Base-by-base conservation (phyloP, 2,888 invertebrate genomes). In the Dolichomitus sp. region DNA sequence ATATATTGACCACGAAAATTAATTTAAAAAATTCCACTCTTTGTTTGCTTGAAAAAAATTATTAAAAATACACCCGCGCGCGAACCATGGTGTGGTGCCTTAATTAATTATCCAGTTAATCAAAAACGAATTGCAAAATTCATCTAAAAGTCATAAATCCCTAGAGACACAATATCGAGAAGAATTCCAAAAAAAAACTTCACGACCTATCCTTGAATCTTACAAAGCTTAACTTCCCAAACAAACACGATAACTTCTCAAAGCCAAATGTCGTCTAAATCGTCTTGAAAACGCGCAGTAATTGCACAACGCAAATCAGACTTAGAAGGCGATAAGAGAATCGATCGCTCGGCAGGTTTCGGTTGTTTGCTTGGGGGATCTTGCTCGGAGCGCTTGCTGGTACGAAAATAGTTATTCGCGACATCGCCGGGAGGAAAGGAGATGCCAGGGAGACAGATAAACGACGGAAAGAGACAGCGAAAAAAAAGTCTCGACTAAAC, bases 381-480 rank as follows among this genome's bases (percentile, higher is more conserved):
- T 50, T 19, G 19, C 50, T 33, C 40, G n/a, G 12, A 57, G 54
- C n/a, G 50, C 17, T 50, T 0, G 40, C 27, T 54, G 40, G 54
- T 19, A 19, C 50, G 11, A 81, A 81, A 76, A 76, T 76, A 76
- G 75, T 61, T 40, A 61, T 61, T 19, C 12, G 59, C 33, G 48
- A 37, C 74, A 57, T 23, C 7, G 19, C 12, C 42, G 19, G 30
- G 27, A n/a, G 23, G 30, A 23, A 42, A 12, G 12, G 23, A 27
- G 52, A 63, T 40, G 14, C 37, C 17, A 9, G 40, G 54, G 27
- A 61, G 17, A 61, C 17, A 9, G n/a, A 23, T 42, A 14, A 63
- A 12, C n/a, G 33, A 0, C 14, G 37, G 17, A 63, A 4, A 63
- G 40, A 40, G 40, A 63, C n/a, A 19, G 63, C 5, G 40, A 63